phyloP scores from a whole-genome alignment of 2,797 vertebrate genomes.

The Pelobates cultripes region DNA sequence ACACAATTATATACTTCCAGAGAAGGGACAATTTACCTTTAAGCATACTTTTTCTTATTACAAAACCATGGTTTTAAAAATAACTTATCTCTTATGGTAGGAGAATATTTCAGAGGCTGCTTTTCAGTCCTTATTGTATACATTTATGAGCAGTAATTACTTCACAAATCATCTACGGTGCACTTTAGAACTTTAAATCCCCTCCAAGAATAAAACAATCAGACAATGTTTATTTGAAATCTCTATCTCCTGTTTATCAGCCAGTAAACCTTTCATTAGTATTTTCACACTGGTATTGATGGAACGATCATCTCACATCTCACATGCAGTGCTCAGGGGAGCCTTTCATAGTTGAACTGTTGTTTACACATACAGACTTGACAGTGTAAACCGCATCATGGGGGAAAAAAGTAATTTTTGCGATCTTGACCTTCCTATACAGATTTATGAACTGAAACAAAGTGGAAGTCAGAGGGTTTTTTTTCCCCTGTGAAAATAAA shows the following conservation, averaged over 20 bases:
- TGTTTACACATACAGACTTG: conserved; percentile 38
- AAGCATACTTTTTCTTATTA: too few species aligned
- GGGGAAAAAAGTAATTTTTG: conserved; percentile 10
- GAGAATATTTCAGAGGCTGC: too few species aligned
- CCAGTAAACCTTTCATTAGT: conserved; percentile 29
- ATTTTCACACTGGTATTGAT: conserved; percentile 24
- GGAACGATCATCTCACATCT: conserved; percentile 41
- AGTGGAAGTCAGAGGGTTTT: background rate
- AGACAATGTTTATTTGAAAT: background rate
- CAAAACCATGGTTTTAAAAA: too few species aligned
- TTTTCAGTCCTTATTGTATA: too few species aligned
- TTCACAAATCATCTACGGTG: too few species aligned
- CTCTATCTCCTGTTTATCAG: conserved; percentile 27
- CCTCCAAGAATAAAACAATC: conserved; percentile 16
- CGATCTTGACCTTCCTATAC: conserved; percentile 20
- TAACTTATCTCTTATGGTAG: too few species aligned
- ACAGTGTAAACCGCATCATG: conserved; percentile 9
- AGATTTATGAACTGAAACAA: background rate
- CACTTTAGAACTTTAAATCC: too few species aligned
- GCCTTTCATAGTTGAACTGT: conserved; percentile 8
- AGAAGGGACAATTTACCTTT: too few species aligned
- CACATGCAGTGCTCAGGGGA: conserved; percentile 21
- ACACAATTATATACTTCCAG: too few species aligned
- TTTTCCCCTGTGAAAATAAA: too few species aligned
- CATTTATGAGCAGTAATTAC: too few species aligned